Evolutionary conservation across 2,113 vertebrate species (phyloP).

Genomic region (Siphamia tubifer): DNA sequence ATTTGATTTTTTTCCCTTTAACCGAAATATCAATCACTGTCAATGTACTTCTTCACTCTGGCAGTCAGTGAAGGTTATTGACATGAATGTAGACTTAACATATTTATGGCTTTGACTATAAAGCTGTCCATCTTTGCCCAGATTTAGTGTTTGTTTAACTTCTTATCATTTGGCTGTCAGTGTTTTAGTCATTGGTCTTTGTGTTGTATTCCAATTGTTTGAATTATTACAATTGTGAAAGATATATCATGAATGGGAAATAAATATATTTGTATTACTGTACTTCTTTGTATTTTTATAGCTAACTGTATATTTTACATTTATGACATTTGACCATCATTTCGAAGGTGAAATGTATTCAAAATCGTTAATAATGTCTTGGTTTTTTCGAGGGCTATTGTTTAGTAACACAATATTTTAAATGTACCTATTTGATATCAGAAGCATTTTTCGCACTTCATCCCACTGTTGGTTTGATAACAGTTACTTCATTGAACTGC

Average conservation of each 20-base stretch:
- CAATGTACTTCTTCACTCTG: conserved; percentile 48
- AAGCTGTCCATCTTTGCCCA: conserved; percentile 75
- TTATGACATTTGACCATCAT: conserved; percentile 71
- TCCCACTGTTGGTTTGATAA: conserved; percentile 58
- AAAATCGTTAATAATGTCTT: conserved; percentile 72
- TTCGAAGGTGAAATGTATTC: conserved; percentile 75
- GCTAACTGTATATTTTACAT: conserved; percentile 79
- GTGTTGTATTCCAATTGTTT: conserved; percentile 80
- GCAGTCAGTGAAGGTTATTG: conserved; percentile 54
- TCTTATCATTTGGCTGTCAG: conserved; percentile 77
- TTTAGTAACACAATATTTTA: conserved; percentile 75
- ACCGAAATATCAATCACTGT: conserved; percentile 65
- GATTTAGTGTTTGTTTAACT: conserved; percentile 69
- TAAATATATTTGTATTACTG: conserved; percentile 87
- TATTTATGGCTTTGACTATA: conserved; percentile 69
- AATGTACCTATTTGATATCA: conserved; percentile 74
- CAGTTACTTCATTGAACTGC: conserved; percentile 46
- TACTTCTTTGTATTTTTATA: conserved; percentile 87
- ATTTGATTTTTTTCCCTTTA: conserved; percentile 53
- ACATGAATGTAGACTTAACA: conserved; percentile 78
- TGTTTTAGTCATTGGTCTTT: conserved; percentile 79
- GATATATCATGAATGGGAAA: conserved; percentile 82
- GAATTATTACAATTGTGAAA: conserved; percentile 80
- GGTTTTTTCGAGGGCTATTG: conserved; percentile 71
- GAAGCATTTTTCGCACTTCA: conserved; percentile 63